Evolutionary conservation across 2,888 invertebrate genomes (phyloP).

Genomic region (Amphipoea lucens): DNA sequence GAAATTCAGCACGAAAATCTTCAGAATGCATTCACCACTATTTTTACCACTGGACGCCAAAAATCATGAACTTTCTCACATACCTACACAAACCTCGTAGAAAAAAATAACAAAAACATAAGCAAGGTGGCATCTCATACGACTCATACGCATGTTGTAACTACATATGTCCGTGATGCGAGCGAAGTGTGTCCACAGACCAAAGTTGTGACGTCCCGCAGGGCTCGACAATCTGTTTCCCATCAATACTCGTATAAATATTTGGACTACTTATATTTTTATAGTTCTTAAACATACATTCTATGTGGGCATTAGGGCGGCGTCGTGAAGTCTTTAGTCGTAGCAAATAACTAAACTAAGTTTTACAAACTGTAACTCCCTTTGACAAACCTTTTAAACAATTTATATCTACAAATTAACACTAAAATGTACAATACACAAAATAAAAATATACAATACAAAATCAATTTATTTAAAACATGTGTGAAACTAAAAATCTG

Average conservation of each 20-base stretch:
- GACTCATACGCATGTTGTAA: conserved; percentile 33
- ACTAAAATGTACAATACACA: neutral
- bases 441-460: too few relatives aligned
- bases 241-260: conserved; percentile 18
- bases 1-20: neutral
- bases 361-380: neutral
- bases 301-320: neutral
- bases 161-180: conserved; percentile 52
- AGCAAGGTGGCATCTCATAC: conserved; percentile 44
- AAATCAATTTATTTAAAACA: neutral
- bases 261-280: conserved; percentile 15
- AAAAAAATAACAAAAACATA: conserved; percentile 26
- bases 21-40: conserved; percentile 7
- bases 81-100: conserved; percentile 8
- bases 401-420: neutral
- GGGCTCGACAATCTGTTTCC: conserved; percentile 72
- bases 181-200: conserved; percentile 65
- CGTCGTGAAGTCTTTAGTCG: neutral
- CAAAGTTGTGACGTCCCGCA: conserved; percentile 71
- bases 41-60: neutral
- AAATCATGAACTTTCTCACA: conserved; percentile 22
- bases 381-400: neutral
- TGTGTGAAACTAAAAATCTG: neutral
- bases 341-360: neutral
- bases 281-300: neutral